Base-by-base conservation (phyloP, 2,113 vertebrate genomes). In the Acrocephalus kingi region DNA sequence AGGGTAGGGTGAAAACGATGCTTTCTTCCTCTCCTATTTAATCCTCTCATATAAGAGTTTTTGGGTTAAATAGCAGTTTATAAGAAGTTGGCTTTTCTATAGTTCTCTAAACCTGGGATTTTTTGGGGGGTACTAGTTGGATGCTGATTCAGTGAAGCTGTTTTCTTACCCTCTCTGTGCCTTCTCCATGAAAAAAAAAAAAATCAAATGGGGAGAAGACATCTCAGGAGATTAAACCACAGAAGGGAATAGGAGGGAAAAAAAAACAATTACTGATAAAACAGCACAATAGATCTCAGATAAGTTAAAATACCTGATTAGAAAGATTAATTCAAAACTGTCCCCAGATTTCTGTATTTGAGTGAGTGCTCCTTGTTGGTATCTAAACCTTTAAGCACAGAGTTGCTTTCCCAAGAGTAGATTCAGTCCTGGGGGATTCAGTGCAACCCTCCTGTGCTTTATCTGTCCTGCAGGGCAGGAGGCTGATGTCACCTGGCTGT, bases 11-110 rank as follows among this genome's bases (percentile, higher is more conserved):
- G 17, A 39, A 69, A 48, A n/a, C 0, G 10, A 2, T 73, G 8
- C 5, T 69, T 56, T 11, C 3, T 51, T 45, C 4, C 7, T 24
- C 41, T 12, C 3, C 7, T 19, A 0, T 15, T 33, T n/a, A 13
- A 9, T 15, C 35, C 8, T 8, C 5, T 15, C 8, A 2, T 39
- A 4, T 13, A 10, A 16, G 14, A 3, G 10, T 5, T 7, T 15
- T 46, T 54, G 27, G 8, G 16, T 43, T 39, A 75, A 84, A 31
- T 2, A 33, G 11, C 2, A 28, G 3, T 10, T 49, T 41, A 31
- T 31, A n/a, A 3, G 15, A 33, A 46, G 7, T 2, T 74, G 27
- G 10, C 8, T 48, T 73, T 84, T 91, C 67, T 69, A 35, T 1
- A 17, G 18, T n/a, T 19, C 24, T 52, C 3, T n/a, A 23, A 46